Evolutionary conservation across 1,140 invertebrate genomes (phyloP), one percentile per base, ranked within the genome.

Genomic region (Ceratoteleas bidentatus): DNA sequence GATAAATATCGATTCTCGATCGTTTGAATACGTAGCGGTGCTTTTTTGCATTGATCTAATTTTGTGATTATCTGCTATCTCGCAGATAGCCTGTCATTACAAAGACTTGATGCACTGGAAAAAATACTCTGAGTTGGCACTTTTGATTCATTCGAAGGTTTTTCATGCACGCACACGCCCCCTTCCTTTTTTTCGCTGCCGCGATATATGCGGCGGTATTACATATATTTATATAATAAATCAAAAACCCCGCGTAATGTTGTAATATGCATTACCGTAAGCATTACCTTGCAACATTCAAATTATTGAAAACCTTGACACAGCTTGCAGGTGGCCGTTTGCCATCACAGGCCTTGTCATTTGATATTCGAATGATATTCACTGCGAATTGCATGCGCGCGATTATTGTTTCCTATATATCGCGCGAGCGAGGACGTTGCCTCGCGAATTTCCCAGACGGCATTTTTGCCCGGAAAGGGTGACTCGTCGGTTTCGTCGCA

Each of bases 271-370:
- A 58, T 66, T 74, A 64, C 77, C 64, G n/a, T n/a, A n/a, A n/a
- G n/a, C n/a, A n/a, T n/a, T n/a, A n/a, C n/a, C n/a, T 75, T 81
- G 78, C 65, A 74, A 74, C 57, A 75, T 70, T 81, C 69, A 81
- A 81, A 75, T 81, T 58, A 74, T 75, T 81, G 47, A 62, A 70
- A 81, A 75, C 78, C 78, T 81, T 81, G 78, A 75, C 78, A 81
- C 70, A 75, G 57, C 72, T 75, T 65, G 58, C 24, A 69, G 60
- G 9, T 64, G 52, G 47, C 7, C 38, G 64, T 73, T 69, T 81
- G 58, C 50, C 76, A 75, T 81, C 66, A 75, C 16, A 75, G 65
- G 38, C 72, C 78, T 81, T 76, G 78, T 54, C 49, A 81, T 81
- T 81, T 81, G 72, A 81, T 81, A 81, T 81, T 76, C 65, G 78